These are phyloP conservation scores for Sander lucioperca DNA, from an alignment of 2,113 vertebrate species.

Conservation along the genomic window DNA sequence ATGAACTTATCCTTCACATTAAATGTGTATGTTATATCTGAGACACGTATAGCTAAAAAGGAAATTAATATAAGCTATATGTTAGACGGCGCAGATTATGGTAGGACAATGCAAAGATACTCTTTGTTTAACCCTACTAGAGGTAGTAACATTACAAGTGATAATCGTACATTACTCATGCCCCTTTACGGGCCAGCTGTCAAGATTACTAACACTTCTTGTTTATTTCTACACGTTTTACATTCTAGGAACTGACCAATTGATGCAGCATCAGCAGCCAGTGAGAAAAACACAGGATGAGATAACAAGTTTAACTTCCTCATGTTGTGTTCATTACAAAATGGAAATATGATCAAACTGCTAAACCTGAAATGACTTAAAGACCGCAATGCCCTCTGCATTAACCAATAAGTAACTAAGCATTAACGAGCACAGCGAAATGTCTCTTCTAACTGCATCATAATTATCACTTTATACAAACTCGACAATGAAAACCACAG, in stretches of 20 bases:
- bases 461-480: constrained; percentile 13
- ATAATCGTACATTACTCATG: background rate
- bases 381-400: background rate
- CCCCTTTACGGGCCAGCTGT: background rate
- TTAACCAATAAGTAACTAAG: background rate
- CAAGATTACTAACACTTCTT: background rate
- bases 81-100: background rate
- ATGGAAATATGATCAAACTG: constrained; percentile 24
- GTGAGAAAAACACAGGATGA: constrained; percentile 22
- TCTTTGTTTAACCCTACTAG: background rate
- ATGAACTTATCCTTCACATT: background rate
- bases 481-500: constrained; percentile 10
- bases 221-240: background rate
- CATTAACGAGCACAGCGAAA: background rate
- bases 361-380: constrained; percentile 4
- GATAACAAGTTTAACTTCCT: constrained; percentile 45
- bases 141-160: background rate
- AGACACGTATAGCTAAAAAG: background rate
- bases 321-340: constrained; percentile 29
- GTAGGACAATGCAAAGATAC: background rate
- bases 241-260: constrained; percentile 33
- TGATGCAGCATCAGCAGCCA: background rate
- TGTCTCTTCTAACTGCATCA: background rate
- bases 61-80: background rate
- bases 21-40: background rate